Conservation (phyloP, 1,140 invertebrate species). For the Cotesia typhae region DNA sequence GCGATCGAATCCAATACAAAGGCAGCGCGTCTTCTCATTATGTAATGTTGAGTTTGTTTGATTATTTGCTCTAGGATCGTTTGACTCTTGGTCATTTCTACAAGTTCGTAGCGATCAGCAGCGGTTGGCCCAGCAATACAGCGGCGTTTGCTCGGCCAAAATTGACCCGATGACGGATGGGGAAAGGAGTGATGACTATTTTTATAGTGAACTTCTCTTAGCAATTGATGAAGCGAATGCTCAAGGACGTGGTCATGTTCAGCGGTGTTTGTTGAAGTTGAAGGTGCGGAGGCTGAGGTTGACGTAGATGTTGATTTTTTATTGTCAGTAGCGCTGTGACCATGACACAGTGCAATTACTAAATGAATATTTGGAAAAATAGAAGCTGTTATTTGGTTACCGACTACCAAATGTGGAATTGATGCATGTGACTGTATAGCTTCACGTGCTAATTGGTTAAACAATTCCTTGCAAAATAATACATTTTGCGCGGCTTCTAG, state of each 20-base stretch:
- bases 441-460: slow-evolving; percentile 92
- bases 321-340: slow-evolving; percentile 69
- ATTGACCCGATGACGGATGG: slow-evolving; percentile 89
- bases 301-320: slow-evolving; percentile 59
- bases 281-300: slow-evolving; percentile 54
- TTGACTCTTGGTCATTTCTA: slow-evolving; percentile 88
- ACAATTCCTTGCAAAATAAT: slow-evolving; percentile 96
- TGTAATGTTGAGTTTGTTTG: slow-evolving; percentile 94
- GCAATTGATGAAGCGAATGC: slow-evolving; percentile 92
- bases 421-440: slow-evolving; percentile 91
- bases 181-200: slow-evolving; percentile 94
- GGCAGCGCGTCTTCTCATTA: slow-evolving; percentile 88
- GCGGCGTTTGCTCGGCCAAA: slow-evolving; percentile 89
- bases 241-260: slow-evolving; percentile 96
- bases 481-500: slow-evolving; percentile 97
- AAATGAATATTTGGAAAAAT: slow-evolving; percentile 92
- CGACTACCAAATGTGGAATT: slow-evolving; percentile 95
- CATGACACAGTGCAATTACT: slow-evolving; percentile 82
- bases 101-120: slow-evolving; percentile 83
- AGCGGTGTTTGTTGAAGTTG: slow-evolving; percentile 61
- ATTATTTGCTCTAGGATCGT: slow-evolving; percentile 95
- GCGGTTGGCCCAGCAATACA: slow-evolving; percentile 93
- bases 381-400: slow-evolving; percentile 96
- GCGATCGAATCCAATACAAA: slow-evolving; percentile 93
- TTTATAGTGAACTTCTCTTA: slow-evolving; percentile 90